Conservation (phyloP, 2,113 vertebrate genomes). For the cat (Felis catus) region DNA sequence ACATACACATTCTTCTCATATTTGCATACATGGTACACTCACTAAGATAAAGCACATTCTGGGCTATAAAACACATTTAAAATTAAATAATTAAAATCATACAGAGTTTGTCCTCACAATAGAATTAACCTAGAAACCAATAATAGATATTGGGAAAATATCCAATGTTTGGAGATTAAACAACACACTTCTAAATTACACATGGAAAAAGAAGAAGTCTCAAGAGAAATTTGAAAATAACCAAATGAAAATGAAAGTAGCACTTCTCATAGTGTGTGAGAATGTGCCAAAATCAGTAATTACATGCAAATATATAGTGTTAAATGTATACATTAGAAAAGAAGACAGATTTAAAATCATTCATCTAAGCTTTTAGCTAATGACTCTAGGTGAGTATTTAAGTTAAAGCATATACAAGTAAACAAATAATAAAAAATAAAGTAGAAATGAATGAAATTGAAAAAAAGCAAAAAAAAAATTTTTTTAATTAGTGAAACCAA, state of each 20-base stretch:
- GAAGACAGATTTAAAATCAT: background rate
- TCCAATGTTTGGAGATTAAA: background rate
- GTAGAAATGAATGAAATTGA: background rate
- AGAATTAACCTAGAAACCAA: background rate
- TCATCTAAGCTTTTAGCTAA: background rate
- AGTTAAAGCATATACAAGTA: background rate
- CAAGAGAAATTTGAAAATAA: background rate
- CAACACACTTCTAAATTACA: background rate
- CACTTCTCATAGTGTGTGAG: background rate
- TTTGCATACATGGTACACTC: background rate
- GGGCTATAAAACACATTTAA: background rate
- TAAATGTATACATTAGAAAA: background rate
- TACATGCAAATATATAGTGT: background rate
- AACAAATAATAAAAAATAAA: background rate
- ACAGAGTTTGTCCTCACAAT: background rate
- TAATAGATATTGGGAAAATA: background rate
- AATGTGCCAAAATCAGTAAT: background rate
- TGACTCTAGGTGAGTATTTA: background rate
- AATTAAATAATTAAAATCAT: background rate
- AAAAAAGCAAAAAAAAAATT: background rate
- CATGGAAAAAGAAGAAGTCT: background rate
- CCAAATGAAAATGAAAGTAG: background rate
- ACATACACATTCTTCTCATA: background rate
- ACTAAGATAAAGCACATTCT: background rate
- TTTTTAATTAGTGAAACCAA: background rate